phyloP scores from a whole-genome alignment of 2,797 vertebrate species.

The Thamnophis elegans region DNA sequence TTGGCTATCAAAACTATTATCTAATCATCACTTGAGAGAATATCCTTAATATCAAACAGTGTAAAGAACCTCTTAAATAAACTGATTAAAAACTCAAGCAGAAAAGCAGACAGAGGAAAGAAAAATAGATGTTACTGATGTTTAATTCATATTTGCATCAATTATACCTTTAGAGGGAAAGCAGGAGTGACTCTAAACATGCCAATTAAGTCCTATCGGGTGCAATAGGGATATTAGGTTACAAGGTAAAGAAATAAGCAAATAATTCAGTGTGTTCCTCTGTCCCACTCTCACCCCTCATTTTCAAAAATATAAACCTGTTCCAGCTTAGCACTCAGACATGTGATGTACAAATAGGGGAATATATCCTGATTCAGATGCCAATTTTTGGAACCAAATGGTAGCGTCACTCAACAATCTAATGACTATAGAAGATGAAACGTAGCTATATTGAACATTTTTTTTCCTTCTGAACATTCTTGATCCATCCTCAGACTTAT shows the following conservation, averaged over 20 bases:
- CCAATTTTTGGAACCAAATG: neutral
- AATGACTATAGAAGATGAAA: neutral
- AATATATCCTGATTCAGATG: neutral
- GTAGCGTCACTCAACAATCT: neutral
- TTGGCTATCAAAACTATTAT: neutral
- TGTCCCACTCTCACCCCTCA: neutral
- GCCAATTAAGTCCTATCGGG: neutral
- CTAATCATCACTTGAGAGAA: neutral
- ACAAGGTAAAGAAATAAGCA: neutral
- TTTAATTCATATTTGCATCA: neutral
- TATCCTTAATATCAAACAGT: neutral
- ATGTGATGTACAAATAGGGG: neutral
- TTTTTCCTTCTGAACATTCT: neutral
- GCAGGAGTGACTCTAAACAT: neutral
- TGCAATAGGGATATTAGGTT: neutral
- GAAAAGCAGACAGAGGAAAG: neutral
- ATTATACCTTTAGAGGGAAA: neutral
- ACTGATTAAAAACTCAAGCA: neutral
- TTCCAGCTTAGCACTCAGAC: neutral
- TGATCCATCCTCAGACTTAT: neutral
- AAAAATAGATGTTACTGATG: neutral
- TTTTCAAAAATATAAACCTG: neutral
- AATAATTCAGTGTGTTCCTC: neutral
- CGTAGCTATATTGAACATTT: neutral
- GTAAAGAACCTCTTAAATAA: neutral